Evolutionary conservation across 2,113 vertebrate species (phyloP), one percentile per base, ranked within the genome.

Genomic region (Callipepla californica): DNA sequence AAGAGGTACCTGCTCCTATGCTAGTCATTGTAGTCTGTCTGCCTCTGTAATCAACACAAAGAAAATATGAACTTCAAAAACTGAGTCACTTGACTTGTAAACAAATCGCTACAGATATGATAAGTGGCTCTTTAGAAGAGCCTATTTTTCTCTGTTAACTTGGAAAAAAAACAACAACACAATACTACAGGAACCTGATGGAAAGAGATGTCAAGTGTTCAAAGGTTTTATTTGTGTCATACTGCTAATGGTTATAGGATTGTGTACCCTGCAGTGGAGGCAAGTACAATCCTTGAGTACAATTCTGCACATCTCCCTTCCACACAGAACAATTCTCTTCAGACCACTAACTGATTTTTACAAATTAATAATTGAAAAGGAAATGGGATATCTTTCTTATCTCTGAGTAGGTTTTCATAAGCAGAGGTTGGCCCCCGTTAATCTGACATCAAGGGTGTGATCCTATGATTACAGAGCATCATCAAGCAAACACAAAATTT

Each of bases 161-260:
- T 10, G 78, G 78, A 38, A 93, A 74, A 42, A 22, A 5, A 0
- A 55, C 28, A 51, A 53, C 13, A 50, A 14, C 51, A 26, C 13
- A 30, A 53, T 19, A 45, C 19, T 13, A 28, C 12, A 59, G 22
- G 22, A 74, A 42, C 4, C 26, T 59, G 32, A 12, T 84, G n/a
- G 53, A 70, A 78, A 45, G 2, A 28, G 15, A 53, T 42, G 9
- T 0, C 12, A 34, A 74, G 53, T 28, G 22, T 0, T 30, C 44
- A 61, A 81, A 93, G 17, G 8, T 8, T 66, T 67, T 5, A 7
- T 55, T 32, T 57, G 51, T 17, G 63, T 15, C 0, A 1, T 6
- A 15, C 6, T 38, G 13, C 18, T 48, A 32, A 32, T 68, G 44
- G 34, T 22, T 0, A 0, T 3, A 25, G 22, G 30, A 23, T 7